A percentile compares a stretch with the other conserved stretches of the same genome.
Conservation (phyloP, 2,113 vertebrate genomes). For the Narcine bancroftii region DNA sequence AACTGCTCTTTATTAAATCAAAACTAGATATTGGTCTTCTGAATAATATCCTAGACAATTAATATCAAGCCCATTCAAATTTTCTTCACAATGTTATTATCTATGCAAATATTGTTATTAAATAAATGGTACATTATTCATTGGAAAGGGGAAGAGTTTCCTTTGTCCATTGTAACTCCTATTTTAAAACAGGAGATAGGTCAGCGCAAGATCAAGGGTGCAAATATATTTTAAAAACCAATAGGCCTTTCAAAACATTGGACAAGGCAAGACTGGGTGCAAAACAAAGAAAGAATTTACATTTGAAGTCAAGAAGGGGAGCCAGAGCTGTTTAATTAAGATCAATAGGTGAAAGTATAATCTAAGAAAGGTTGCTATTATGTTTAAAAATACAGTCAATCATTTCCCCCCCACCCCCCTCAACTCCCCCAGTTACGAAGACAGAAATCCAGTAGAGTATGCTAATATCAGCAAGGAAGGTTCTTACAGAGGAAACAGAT, state of each 20-base stretch:
- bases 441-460: slow-evolving; percentile 1
- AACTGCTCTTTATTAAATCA: background rate
- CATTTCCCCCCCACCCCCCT: too few relatives aligned
- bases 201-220: slow-evolving; percentile 10
- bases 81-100: background rate
- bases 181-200: slow-evolving; percentile 8
- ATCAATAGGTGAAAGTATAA: slow-evolving; percentile 3
- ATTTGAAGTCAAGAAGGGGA: background rate
- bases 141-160: background rate
- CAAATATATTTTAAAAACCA: background rate
- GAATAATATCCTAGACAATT: too few relatives aligned
- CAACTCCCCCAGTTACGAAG: slow-evolving; percentile 19
- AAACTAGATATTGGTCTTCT: background rate
- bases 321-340: background rate
- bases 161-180: slow-evolving; percentile 17
- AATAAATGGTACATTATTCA: background rate
- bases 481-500: slow-evolving; percentile 40
- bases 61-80: background rate
- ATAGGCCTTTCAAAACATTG: background rate
- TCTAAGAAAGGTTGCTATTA: background rate
- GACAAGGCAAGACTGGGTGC: slow-evolving; percentile 12
- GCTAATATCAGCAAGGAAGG: slow-evolving; percentile 15
- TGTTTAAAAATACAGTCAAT: slow-evolving; percentile 23
- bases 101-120: background rate
- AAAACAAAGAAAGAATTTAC: slow-evolving; percentile 24